Evolutionary conservation across 23 tunicate genomes (phyloP).

Genomic region (Styela clava): DNA sequence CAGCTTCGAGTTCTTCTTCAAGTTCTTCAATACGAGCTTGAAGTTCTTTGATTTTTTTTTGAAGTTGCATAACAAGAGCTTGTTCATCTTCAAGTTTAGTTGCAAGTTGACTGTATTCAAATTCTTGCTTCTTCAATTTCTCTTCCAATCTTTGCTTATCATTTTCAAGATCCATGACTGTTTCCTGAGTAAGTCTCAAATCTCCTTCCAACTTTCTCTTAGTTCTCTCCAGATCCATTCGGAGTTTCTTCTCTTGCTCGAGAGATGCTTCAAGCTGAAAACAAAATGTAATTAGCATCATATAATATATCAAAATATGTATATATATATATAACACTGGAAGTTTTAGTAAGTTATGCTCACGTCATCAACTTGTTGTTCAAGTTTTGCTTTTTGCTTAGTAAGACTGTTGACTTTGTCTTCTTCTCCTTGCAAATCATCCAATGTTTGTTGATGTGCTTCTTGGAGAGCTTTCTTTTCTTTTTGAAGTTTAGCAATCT

Average conservation of each 20-base stretch:
- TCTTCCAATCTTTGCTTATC: conserved; percentile 92
- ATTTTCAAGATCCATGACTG: conserved; percentile 88
- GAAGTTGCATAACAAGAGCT: conserved; percentile 83
- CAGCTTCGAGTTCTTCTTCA: conserved; percentile 59
- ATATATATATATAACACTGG: too few species aligned
- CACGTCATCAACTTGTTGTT: conserved; percentile 96
- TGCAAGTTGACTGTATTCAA: conserved; percentile 89
- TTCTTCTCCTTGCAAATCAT: conserved; percentile 93
- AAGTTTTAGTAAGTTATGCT: too few species aligned
- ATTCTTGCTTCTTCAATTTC: conserved; percentile 87
- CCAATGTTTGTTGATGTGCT: conserved; percentile 96
- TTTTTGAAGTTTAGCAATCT: conserved; percentile 85
- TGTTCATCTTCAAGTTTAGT: conserved; percentile 98
- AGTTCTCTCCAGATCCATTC: conserved; percentile 87
- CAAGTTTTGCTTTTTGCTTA: conserved; percentile 84
- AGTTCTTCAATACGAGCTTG: conserved; percentile 70
- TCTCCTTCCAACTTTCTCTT: conserved; percentile 94
- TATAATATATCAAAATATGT: not conserved
- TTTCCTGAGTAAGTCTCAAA: conserved; percentile 77
- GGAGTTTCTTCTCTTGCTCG: conserved; percentile 93
- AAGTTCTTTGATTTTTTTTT: conserved; percentile 93
- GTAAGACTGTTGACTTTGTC: conserved; percentile 91
- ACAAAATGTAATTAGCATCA: too few species aligned
- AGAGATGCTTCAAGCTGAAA: conserved; percentile 80
- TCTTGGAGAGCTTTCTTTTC: conserved; percentile 96